Conservation (phyloP, 2,113 vertebrate species). For the Oryzias celebensis region DNA sequence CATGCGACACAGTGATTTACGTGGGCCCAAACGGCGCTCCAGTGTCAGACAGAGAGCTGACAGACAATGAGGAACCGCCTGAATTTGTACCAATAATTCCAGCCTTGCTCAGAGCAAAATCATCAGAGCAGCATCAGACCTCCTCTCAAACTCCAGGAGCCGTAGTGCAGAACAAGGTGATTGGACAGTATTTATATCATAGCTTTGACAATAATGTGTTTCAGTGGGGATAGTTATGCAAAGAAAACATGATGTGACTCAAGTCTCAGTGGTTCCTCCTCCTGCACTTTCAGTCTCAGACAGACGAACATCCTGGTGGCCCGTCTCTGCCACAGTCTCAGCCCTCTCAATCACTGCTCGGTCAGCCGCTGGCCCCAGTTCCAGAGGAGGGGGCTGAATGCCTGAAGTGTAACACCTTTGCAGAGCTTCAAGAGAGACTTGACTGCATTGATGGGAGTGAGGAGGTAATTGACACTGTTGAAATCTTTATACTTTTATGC, state of each 20-base stretch:
- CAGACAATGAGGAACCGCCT: slow-evolving; percentile 94
- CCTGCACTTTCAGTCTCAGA: slow-evolving; percentile 49
- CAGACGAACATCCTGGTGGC: slow-evolving; percentile 41
- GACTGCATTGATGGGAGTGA: slow-evolving; percentile 98
- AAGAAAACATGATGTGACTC: background rate
- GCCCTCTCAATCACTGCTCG: slow-evolving; percentile 57
- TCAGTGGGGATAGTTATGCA: background rate
- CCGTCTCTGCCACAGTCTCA: slow-evolving; percentile 37
- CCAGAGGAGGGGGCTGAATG: slow-evolving; percentile 84
- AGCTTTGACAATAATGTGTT: background rate
- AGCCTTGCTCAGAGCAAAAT: slow-evolving; percentile 77
- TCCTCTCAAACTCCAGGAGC: slow-evolving; percentile 40
- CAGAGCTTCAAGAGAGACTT: slow-evolving; percentile 94
- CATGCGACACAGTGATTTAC: slow-evolving; percentile 97
- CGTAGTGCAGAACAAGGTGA: slow-evolving; percentile 57
- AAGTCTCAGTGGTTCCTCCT: slow-evolving; percentile 10
- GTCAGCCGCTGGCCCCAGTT: slow-evolving; percentile 72
- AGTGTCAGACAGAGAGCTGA: slow-evolving; percentile 94
- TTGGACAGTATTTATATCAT: background rate
- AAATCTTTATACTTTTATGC: background rate
- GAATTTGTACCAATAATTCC: slow-evolving; percentile 97
- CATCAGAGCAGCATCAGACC: slow-evolving; percentile 52
- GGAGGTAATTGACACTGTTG: slow-evolving; percentile 69
- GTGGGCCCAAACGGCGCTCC: slow-evolving; percentile 93
- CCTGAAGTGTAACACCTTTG: slow-evolving; percentile 97